Conservation (phyloP, 2,113 vertebrate genomes). For the Tenebrosternarchus preto region DNA sequence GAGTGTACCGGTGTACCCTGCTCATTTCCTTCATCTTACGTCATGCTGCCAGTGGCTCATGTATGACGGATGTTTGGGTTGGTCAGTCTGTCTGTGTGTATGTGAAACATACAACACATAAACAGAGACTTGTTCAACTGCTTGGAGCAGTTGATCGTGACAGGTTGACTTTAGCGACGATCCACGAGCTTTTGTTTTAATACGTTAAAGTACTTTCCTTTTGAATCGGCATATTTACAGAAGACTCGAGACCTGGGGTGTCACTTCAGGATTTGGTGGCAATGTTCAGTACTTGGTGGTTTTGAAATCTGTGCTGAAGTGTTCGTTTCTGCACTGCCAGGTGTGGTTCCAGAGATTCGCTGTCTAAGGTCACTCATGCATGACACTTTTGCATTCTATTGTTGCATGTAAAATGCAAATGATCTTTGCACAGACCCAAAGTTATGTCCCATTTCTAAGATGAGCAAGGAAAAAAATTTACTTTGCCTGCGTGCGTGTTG, state of each 20-base stretch:
- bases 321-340: background rate
- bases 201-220: background rate
- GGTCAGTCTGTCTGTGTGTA: too few species aligned
- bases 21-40: too few species aligned
- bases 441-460: background rate
- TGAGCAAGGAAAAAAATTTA: too few species aligned
- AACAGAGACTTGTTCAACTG: background rate
- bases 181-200: background rate
- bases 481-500: too few species aligned
- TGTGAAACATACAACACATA: too few species aligned
- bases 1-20: too few species aligned
- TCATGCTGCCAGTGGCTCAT: too few species aligned
- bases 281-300: background rate
- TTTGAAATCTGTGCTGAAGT: background rate
- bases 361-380: constrained; percentile 1
- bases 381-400: background rate
- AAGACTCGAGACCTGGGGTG: background rate
- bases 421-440: background rate
- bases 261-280: background rate
- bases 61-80: too few species aligned
- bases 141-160: background rate
- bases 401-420: background rate
- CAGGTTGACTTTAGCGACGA: background rate
- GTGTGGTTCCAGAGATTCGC: background rate
- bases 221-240: background rate